Conservation (phyloP, 2,797 vertebrate genomes). For the Trichosurus vulpecula region DNA sequence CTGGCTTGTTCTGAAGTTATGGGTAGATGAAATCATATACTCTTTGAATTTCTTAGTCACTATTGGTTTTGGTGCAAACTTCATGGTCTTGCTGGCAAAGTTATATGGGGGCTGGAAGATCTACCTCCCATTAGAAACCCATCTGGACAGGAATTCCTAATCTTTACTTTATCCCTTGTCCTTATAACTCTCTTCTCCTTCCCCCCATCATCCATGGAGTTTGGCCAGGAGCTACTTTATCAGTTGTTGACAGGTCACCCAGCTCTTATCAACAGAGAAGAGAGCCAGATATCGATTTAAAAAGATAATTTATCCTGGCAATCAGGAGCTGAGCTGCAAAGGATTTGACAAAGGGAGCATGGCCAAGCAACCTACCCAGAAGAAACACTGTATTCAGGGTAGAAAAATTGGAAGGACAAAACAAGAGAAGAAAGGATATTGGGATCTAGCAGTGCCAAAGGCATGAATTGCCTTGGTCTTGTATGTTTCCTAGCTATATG, state of each 20-base stretch:
- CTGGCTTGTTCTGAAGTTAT: not conserved
- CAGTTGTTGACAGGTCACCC: not conserved
- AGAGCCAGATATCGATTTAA: not conserved
- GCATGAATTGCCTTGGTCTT: not conserved
- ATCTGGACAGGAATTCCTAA: not conserved
- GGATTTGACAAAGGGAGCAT: not conserved
- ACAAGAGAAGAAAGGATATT: not conserved
- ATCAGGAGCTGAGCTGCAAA: not conserved
- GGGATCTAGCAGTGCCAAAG: not conserved
- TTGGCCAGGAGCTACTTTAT: not conserved
- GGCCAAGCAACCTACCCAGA: not conserved
- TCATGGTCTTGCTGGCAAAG: not conserved
- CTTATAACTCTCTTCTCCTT: not conserved
- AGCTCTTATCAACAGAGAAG: not conserved
- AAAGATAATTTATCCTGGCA: not conserved
- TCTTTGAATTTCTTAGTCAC: not conserved
- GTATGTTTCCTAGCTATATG: not conserved
- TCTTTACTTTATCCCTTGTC: not conserved
- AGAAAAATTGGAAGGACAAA: not conserved
- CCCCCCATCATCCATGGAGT: not conserved
- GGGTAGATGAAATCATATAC: not conserved
- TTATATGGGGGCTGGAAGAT: not conserved
- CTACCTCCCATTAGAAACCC: not conserved
- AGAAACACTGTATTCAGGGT: not conserved
- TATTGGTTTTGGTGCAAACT: not conserved